These are phyloP conservation scores for Dryobotodes eremita DNA, from an alignment of 2,888 invertebrate species.

Conservation along the genomic window DNA sequence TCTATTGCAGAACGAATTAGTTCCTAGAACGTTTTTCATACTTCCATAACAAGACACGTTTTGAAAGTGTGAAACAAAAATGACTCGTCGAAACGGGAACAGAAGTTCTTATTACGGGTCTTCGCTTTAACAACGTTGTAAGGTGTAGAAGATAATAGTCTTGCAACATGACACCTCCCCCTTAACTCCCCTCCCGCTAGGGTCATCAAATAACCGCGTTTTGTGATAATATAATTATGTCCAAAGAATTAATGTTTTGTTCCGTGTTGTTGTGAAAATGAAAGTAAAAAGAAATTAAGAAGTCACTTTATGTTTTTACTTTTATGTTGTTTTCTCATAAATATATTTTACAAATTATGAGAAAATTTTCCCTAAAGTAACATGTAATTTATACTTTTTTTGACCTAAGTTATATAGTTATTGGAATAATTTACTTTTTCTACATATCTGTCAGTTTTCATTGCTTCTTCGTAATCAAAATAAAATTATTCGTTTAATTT, in stretches of 20 bases:
- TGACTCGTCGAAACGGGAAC: slow-evolving; percentile 35
- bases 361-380: not conserved
- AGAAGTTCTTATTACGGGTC: slow-evolving; percentile 49
- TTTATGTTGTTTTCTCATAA: not conserved
- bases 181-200: slow-evolving; percentile 40
- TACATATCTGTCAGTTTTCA: not conserved
- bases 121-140: slow-evolving; percentile 60
- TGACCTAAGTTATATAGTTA: not conserved
- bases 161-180: slow-evolving; percentile 63
- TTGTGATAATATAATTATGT: slow-evolving; percentile 36
- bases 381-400: not conserved
- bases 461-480: not conserved
- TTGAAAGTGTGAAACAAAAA: slow-evolving; percentile 43
- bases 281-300: slow-evolving; percentile 8
- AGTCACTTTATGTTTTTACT: not conserved
- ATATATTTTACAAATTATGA: not conserved
- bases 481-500: not conserved
- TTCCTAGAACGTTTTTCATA: not conserved
- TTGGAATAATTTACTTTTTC: not conserved
- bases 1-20: slow-evolving; percentile 10
- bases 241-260: slow-evolving; percentile 11
- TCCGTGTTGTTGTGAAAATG: slow-evolving; percentile 6
- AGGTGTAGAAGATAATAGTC: slow-evolving; percentile 62
- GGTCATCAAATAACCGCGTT: slow-evolving; percentile 51
- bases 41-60: slow-evolving; percentile 31